Conservation (phyloP, 2,797 vertebrate species). For the Spheniscus humboldti region DNA sequence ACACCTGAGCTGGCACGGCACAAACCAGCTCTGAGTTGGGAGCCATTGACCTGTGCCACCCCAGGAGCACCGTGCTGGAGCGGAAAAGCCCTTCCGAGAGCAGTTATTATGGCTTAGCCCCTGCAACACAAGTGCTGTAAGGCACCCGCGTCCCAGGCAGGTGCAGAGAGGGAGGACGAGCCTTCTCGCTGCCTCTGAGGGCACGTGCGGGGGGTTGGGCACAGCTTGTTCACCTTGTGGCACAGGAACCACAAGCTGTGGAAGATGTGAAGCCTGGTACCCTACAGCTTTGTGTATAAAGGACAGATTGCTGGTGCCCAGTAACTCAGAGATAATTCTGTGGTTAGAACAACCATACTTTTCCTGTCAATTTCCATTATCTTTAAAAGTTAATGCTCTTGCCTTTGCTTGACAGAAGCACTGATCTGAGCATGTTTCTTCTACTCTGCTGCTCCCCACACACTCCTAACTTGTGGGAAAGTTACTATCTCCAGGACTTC, state of each 20-base stretch:
- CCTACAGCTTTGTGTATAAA: background rate
- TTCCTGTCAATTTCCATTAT: background rate
- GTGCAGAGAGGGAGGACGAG: accelerated
- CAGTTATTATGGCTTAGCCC: accelerated
- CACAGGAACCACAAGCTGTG: background rate
- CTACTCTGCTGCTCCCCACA: background rate
- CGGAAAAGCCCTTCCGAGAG: accelerated
- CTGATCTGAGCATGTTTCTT: background rate
- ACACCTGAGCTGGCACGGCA: accelerated
- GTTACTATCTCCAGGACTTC: background rate
- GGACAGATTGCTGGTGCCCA: background rate
- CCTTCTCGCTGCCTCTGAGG: accelerated
- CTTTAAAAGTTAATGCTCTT: background rate
- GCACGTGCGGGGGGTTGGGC: accelerated
- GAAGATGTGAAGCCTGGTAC: background rate
- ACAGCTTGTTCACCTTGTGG: background rate
- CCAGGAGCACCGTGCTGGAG: accelerated
- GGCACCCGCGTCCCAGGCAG: accelerated
- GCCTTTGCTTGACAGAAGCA: background rate
- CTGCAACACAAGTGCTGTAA: accelerated
- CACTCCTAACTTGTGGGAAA: background rate
- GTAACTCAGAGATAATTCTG: background rate
- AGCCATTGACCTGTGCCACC: accelerated
- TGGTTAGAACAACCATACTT: background rate
- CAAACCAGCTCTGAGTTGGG: background rate